These are phyloP conservation scores for Heteromormyrus szaboi DNA, from an alignment of 2,797 vertebrate genomes.

Conservation along the genomic window DNA sequence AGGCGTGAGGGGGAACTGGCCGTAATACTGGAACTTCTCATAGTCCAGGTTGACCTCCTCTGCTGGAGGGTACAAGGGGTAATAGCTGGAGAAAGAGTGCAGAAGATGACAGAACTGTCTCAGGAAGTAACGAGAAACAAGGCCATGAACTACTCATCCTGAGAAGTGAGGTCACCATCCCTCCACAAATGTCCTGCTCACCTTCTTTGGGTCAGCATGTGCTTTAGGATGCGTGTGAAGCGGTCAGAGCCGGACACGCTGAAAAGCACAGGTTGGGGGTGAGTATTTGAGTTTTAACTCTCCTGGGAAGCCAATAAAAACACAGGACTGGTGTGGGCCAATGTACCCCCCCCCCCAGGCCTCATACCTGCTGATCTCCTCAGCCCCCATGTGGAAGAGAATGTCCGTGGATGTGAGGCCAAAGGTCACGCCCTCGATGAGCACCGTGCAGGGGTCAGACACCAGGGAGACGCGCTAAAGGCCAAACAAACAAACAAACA, in stretches of 20 bases:
- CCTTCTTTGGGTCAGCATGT: slow-evolving; percentile 85
- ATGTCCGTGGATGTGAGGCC: slow-evolving; percentile 86
- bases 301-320: neutral
- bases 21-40: slow-evolving; percentile 62
- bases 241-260: slow-evolving; percentile 73
- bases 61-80: slow-evolving; percentile 81
- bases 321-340: neutral
- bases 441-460: slow-evolving; percentile 82
- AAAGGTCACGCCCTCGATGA: slow-evolving; percentile 70
- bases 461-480: slow-evolving; percentile 73
- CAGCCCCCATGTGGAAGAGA: slow-evolving; percentile 82
- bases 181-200: slow-evolving; percentile 37
- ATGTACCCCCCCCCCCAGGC: neutral
- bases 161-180: neutral
- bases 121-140: neutral
- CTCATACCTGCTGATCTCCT: slow-evolving; percentile 84
- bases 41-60: slow-evolving; percentile 83
- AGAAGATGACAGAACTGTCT: neutral
- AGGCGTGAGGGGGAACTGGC: slow-evolving; percentile 69
- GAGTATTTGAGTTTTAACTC: neutral
- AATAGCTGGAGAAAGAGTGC: slow-evolving; percentile 63
- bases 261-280: slow-evolving; percentile 28
- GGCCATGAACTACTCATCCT: neutral
- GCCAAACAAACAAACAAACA: neutral
- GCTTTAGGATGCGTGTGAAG: slow-evolving; percentile 82